These are phyloP conservation scores for Oscheius sp. DNA, from an alignment of 1,140 invertebrate species.

Conservation along the genomic window DNA sequence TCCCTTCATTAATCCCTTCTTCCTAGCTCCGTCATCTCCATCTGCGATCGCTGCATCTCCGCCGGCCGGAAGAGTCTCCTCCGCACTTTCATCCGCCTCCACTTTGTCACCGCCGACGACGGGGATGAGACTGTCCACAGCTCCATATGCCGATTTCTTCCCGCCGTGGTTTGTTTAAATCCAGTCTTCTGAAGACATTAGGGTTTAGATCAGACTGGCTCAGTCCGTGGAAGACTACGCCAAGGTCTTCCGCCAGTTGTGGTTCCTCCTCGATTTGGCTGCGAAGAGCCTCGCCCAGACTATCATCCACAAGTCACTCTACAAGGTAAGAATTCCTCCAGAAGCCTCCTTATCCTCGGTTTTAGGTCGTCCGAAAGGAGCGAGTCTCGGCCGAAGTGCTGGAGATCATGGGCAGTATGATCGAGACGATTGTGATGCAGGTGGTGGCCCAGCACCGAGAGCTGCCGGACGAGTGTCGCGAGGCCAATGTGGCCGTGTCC, in stretches of 20 bases:
- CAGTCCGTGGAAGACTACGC: conserved; percentile 14
- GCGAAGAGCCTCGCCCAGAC: conserved; percentile 53
- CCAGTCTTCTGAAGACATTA: too few relatives aligned
- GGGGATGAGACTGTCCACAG: conserved; percentile 16
- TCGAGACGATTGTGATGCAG: conserved; percentile 27
- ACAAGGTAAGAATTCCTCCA: conserved; percentile 27
- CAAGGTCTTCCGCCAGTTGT: conserved; percentile 47
- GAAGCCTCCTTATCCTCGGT: too few relatives aligned
- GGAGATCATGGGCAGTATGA: conserved; percentile 20
- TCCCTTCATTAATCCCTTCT: background rate
- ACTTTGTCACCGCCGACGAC: conserved; percentile 6
- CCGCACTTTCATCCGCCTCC: background rate
- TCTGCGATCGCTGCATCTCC: conserved; percentile 32
- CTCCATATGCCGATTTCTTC: conserved; percentile 22
- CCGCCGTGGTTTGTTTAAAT: conserved; percentile 14
- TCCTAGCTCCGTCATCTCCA: conserved; percentile 32
- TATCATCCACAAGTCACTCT: conserved; percentile 40
- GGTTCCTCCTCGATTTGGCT: conserved; percentile 54
- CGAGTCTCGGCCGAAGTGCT: conserved; percentile 38
- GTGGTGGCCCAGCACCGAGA: conserved; percentile 49
- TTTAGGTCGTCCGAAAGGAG: conserved; percentile 26
- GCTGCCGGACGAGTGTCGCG: conserved; percentile 44
- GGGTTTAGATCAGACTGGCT: conserved; percentile 10
- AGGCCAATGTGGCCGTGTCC: conserved; percentile 52
- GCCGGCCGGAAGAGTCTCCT: background rate